Evolutionary conservation across 2,888 invertebrate species (phyloP), one percentile per base, ranked within the genome.

Genomic region (Chrysodeixis includens): DNA sequence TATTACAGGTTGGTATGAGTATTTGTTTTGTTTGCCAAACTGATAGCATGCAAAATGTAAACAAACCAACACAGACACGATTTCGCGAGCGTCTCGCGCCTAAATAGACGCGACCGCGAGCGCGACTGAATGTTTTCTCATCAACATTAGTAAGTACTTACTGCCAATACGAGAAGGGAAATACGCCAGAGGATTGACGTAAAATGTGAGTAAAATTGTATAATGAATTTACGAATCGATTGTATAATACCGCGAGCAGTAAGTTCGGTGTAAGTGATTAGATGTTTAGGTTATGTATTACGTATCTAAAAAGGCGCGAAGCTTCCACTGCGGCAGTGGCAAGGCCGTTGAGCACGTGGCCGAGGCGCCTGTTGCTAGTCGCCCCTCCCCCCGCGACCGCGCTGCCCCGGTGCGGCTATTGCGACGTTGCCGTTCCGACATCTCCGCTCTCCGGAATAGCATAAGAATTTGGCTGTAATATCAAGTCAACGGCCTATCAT

Each of bases 281-380:
- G 66, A 66, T 35, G 62, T 56, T 55, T 74, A 57, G 63, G 66
- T 70, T 74, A 77, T 64, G 16, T 44, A 62, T 64, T 88, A 86
- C 86, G 85, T 89, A 89, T 89, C 88, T 91, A 89, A 91, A 92
- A 93, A 92, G 92, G 92, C 92, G 92, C 92, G 91, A 93, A 92
- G 92, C 89, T 90, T 89, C 90, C 83, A 90, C 82, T 76, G 83
- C 83, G 84, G 84, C 86, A 86, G 89, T 88, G 90, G 93, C 94
- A 94, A 95, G 94, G 94, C 91, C 93, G 90, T 80, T 64, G 77
- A 90, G 89, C 93, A 93, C 94, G 94, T 94, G 93, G 92, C 83
- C 67, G 74, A 83, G 90, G 90, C 93, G 93, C 93, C 93, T 94
- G 94, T 93, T 94, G 93, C 94, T 94, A 93, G 78, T 84, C 78